A percentile compares a stretch with the other conserved stretches of the same genome.
Conservation (phyloP, 2,888 invertebrate genomes). For the Lasioglossum lativentre region DNA sequence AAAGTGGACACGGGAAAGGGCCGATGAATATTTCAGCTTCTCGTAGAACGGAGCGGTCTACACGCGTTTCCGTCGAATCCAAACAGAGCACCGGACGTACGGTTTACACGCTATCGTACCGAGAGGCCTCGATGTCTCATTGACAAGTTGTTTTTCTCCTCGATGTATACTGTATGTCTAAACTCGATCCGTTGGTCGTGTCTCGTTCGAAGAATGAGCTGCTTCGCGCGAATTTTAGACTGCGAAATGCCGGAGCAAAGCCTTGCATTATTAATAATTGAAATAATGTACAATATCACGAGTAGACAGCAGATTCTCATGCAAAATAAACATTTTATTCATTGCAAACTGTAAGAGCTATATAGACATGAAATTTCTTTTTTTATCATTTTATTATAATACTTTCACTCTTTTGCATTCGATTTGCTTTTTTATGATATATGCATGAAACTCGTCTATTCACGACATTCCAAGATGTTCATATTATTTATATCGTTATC, state of each 20-base stretch:
- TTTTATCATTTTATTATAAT: no score
- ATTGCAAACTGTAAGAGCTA: no score
- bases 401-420: no score
- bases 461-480: no score
- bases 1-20: slow-evolving; percentile 60
- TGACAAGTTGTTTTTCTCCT: slow-evolving; percentile 39
- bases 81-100: background rate
- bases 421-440: no score
- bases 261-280: background rate
- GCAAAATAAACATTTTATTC: no score
- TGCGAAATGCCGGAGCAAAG: background rate
- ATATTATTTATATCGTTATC: no score
- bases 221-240: background rate
- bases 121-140: slow-evolving; percentile 31
- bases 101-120: background rate
- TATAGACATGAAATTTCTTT: no score
- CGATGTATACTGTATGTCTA: background rate
- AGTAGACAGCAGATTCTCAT: background rate
- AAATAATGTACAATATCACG: background rate
- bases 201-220: background rate
- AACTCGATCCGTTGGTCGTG: background rate
- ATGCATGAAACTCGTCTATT: no score
- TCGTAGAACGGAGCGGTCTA: slow-evolving; percentile 19
- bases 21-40: slow-evolving; percentile 66
- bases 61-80: slow-evolving; percentile 48